phyloP scores from a whole-genome alignment of 2,797 vertebrate species.

The Syngnathus acus region DNA sequence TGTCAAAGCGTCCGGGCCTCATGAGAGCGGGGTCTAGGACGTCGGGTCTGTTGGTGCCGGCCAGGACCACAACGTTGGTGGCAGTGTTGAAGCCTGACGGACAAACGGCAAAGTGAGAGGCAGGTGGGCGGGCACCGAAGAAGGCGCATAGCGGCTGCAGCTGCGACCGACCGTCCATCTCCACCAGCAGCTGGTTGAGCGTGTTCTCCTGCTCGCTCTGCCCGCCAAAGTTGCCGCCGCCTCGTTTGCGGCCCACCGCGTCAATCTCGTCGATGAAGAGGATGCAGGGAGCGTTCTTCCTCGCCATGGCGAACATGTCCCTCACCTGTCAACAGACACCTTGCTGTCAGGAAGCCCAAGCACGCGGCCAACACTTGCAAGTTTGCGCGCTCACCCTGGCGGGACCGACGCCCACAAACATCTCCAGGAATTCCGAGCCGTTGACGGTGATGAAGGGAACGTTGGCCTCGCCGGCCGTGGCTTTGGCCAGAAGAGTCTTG shows the following conservation, averaged over 20 bases:
- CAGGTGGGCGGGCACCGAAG: too few species aligned
- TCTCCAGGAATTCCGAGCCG: slow-evolving; percentile 91
- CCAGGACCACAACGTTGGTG: slow-evolving; percentile 73
- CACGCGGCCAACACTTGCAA: too few species aligned
- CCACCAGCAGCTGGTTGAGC: slow-evolving; percentile 88
- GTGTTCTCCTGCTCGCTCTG: slow-evolving; percentile 95
- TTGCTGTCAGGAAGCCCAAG: too few species aligned
- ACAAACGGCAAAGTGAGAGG: not conserved
- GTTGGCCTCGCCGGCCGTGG: slow-evolving; percentile 89
- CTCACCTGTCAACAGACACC: slow-evolving; percentile 69
- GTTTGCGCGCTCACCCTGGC: slow-evolving; percentile 74
- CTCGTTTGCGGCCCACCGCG: slow-evolving; percentile 87
- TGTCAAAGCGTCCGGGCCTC: slow-evolving; percentile 73
- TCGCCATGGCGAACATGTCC: slow-evolving; percentile 86
- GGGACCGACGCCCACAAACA: slow-evolving; percentile 94
- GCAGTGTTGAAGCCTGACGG: slow-evolving; percentile 75
- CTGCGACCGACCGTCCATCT: slow-evolving; percentile 83
- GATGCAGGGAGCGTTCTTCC: slow-evolving; percentile 92
- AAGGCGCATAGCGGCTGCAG: too few species aligned
- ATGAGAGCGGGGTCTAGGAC: slow-evolving; percentile 71
- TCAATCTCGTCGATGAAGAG: slow-evolving; percentile 97
- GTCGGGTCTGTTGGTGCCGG: slow-evolving; percentile 74
- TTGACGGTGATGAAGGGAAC: slow-evolving; percentile 95
- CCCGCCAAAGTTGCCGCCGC: slow-evolving; percentile 86
- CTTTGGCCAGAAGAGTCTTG: slow-evolving; percentile 90